Base-by-base conservation (phyloP, 1,140 invertebrate genomes). In the Aphis gossypii region DNA sequence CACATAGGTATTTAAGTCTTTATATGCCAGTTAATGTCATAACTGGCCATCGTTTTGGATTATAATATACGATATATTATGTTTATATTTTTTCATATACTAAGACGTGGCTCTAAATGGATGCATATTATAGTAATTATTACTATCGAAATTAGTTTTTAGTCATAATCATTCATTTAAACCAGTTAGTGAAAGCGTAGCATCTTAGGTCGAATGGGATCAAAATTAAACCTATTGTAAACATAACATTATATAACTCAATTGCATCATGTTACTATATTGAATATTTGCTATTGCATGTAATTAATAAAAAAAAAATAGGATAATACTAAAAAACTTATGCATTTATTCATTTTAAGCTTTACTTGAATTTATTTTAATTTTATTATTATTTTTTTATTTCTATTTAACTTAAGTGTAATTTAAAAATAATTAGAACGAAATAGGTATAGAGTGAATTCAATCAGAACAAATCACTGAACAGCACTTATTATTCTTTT, bases 161-260 rank as follows among this genome's bases (percentile, higher is more conserved):
- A 44, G 38, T 60, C 23, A 60, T 90, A 90, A 60, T 60, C 38
- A 41, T 41, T 90, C 38, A 41, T 90, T 90, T 90, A 90, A 60
- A 44, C 88, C 38, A 41, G 88, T 90, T 60, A 60, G 88, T 60
- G 88, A 90, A 90, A 90, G 88, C 88, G 54, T 41, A 90, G 38
- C 51, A 60, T 60, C 35, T 60, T 90, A 90, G 88, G 88, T 90
- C 54, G 41, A 90, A 60, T 60, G 9, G 7, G 54, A 90, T 60
- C 35, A 60, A 30, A 54, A 90, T 90, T 60, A 90, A 60, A 90
- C 54, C 18, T 25, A 60, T 90, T 90, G 88, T 90, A 90, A 90
- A 90, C 38, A 60, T 44, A 60, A 25, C 38, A 44, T 60, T 56
- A 25, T 90, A 56, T 25, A 86, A 30, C 14, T 38, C 21, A 83